Evolutionary conservation across 2,797 vertebrate species (phyloP), one percentile per base, ranked within the genome.

Genomic region (Moxostoma hubbsi): DNA sequence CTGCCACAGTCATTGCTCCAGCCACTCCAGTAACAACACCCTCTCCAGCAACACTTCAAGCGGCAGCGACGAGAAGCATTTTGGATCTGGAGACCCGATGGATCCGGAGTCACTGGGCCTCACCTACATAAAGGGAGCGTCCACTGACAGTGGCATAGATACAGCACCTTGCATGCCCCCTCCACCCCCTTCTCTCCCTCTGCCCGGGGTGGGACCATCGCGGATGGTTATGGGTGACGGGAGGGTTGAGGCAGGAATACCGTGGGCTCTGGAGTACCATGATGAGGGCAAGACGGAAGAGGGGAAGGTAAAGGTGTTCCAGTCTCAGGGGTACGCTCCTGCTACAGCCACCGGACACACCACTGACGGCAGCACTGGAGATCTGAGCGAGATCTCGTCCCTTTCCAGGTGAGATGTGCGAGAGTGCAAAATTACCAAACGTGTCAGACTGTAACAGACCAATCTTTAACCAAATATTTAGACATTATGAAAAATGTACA

Each of bases 61-160:
- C 85, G 93, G 92, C 85, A 85, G 83, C 18, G 93, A 95, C 0
- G 95, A 95, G 65, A 95, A 95, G 59, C 94, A 91, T 82, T 95
- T 95, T 2, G 94, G 94, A 13, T 95, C 95, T 0, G 94, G 92
- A 64, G 95, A 96, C 80, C 90, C 94, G 18, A 94, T 95, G 92
- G 95, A 96, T 75, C 92, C 95, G 0, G 95, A 95, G 71, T 81
- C 94, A 51, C 93, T 95, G 45, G 95, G 94, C 15, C 86, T 95
- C 61, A 94, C 93, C 0, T 95, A 94, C 49, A 92, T 95, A 79
- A 95, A 96, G 81, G 95, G 95, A 0, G 95, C 94, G 0, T 96
- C 95, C 53, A 95, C 95, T 0, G 95, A 96, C 89, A 95, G 95
- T 1, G 95, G 95, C 15, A 96, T 95, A 0, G 95, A 96, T 66